A percentile compares a stretch with the other conserved stretches of the same genome.
phyloP scores from a whole-genome alignment of 2,113 vertebrate genomes.

The Mormyrus iriodes region DNA sequence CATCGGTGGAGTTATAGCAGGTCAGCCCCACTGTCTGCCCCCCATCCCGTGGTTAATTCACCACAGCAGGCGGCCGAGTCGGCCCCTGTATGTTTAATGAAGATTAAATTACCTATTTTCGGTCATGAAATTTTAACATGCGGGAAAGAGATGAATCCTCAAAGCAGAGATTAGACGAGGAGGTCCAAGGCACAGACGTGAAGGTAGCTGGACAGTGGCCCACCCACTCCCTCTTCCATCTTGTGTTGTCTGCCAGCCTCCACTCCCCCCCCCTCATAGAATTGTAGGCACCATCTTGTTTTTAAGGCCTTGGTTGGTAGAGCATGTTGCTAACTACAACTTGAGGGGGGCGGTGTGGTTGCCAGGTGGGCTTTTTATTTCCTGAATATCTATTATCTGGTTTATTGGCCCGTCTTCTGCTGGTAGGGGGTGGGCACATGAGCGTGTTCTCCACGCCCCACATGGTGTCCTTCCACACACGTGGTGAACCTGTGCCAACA shows the following conservation, averaged over 20 bases:
- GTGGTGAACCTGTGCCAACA: neutral
- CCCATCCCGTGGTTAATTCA: constrained; percentile 50
- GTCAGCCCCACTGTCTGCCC: constrained; percentile 43
- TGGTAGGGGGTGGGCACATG: too few relatives aligned
- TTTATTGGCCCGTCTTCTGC: neutral
- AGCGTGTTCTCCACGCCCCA: too few relatives aligned
- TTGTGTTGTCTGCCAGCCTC: too few relatives aligned
- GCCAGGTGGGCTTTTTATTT: neutral
- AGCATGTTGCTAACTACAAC: neutral
- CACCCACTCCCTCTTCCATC: constrained; percentile 20
- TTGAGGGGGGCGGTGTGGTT: neutral
- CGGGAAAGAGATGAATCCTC: constrained; percentile 38
- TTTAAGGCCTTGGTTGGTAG: neutral
- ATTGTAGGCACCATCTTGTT: neutral
- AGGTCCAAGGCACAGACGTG: constrained; percentile 23
- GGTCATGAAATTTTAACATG: constrained; percentile 56
- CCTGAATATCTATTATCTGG: neutral
- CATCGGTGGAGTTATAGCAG: constrained; percentile 46
- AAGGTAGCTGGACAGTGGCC: constrained; percentile 27
- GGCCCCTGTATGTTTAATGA: constrained; percentile 61
- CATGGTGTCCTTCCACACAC: neutral
- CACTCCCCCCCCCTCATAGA: too few relatives aligned
- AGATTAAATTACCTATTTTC: constrained; percentile 65
- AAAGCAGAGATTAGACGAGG: constrained; percentile 44
- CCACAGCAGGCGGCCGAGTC: constrained; percentile 41